Evolutionary conservation across 1,140 invertebrate genomes (phyloP), one percentile per base, ranked within the genome.

Genomic region (Drosophila orena): DNA sequence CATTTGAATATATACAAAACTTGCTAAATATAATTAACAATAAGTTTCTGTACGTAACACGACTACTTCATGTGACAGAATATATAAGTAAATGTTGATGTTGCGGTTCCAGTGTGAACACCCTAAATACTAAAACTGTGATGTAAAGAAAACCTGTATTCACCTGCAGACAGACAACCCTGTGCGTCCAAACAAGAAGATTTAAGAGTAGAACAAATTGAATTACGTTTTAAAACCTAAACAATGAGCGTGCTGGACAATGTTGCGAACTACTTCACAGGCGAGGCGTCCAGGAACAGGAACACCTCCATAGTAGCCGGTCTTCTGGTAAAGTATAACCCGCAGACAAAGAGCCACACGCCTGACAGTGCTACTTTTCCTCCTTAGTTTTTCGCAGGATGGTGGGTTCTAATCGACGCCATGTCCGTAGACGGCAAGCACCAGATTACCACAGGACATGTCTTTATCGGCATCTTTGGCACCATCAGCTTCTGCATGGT

Each of bases 341-440:
- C 38, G 15, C 14, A 49, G n/a, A 53, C 56, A 49, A 4, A 2
- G 44, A 10, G 38, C 27, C 27, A 8, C 37, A 10, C 52, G 24
- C 14, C 52, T 70, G 38, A 55, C 34, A 12, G 24, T 20, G 43
- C 17, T 49, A 56, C 10, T 57, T 71, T 71, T 20, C 72, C 20
- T 2, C 30, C 5, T 0, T 44, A 91, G 98, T 99, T 99, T 93
- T 98, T 98, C 81, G 93, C 95, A 66, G 98, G 98, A 37, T 99
- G 98, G 98, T 99, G 99, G 98, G 95, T 98, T 53, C 96, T 98
- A 52, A 99, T 99, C 90, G 98, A 99, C 94, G 97, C 98, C 22
- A 96, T 97, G 61, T 95, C 96, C 7, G 94, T 95, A 5, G 96
- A 97, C 92, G 88, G 85, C 1, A 55, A 77, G 17, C 91, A 92